These are phyloP conservation scores for Protonibea diacanthus DNA, from an alignment of 2,797 vertebrate genomes.

Conservation along the genomic window DNA sequence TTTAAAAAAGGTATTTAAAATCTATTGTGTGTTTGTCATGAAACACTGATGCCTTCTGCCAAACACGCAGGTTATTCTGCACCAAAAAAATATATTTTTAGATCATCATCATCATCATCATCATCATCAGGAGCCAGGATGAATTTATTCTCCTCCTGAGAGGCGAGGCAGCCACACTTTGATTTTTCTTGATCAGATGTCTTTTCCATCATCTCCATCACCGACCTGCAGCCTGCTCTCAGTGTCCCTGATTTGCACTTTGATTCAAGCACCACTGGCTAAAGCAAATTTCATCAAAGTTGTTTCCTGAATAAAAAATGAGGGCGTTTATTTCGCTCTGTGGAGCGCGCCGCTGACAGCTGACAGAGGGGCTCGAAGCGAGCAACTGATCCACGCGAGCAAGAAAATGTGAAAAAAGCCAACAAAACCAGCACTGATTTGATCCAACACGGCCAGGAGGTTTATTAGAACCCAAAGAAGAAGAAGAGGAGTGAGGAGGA, in stretches of 20 bases:
- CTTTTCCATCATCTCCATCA: constrained; percentile 38
- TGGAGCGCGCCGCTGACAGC: constrained; percentile 8
- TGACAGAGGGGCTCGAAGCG: background rate
- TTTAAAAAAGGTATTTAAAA: constrained; percentile 27
- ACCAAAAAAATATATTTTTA: constrained; percentile 35
- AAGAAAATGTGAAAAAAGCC: constrained; percentile 5
- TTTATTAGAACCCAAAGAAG: background rate
- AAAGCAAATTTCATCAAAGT: constrained; percentile 49
- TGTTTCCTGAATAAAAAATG: constrained; percentile 63
- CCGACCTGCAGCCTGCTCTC: constrained; percentile 36
- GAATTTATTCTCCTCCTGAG: constrained; percentile 33
- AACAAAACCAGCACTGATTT: constrained; percentile 12
- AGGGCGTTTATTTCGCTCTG: constrained; percentile 39
- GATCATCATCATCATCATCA: background rate
- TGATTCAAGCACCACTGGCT: constrained; percentile 52
- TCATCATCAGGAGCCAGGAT: constrained; percentile 27
- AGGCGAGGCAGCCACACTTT: constrained; percentile 26
- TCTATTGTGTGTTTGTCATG: constrained; percentile 14
- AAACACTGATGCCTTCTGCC: constrained; percentile 15
- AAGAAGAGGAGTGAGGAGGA: too few relatives aligned
- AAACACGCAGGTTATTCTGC: constrained; percentile 15
- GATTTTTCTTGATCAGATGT: constrained; percentile 46
- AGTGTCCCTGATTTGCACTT: constrained; percentile 51
- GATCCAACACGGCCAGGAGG: background rate
- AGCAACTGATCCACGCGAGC: background rate